phyloP scores from a whole-genome alignment of 2,797 vertebrate species.

The Cichlasoma orientale region DNA sequence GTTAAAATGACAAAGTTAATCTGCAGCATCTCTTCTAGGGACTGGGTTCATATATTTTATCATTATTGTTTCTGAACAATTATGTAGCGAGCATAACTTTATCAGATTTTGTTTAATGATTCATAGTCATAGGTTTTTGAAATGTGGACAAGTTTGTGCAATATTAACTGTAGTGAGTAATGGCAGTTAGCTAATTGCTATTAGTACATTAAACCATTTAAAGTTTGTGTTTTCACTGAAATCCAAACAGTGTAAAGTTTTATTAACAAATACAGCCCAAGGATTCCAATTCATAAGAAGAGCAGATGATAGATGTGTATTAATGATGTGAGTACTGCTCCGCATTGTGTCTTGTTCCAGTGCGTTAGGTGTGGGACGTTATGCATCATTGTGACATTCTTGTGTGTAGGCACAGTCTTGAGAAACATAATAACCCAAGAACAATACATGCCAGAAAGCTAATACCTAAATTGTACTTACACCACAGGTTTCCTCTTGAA shows the following conservation, averaged over 20 bases:
- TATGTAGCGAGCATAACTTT: neutral
- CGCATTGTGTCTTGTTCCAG: constrained; percentile 10
- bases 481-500: constrained; percentile 31
- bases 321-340: constrained; percentile 1
- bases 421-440: constrained; percentile 41
- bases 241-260: neutral
- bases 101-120: neutral
- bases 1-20: neutral
- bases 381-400: constrained; percentile 24
- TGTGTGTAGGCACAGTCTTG: constrained; percentile 33
- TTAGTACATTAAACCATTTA: neutral
- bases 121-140: neutral
- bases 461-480: constrained; percentile 15
- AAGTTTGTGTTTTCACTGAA: neutral
- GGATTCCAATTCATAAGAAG: constrained; percentile 9
- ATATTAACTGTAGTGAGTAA: neutral
- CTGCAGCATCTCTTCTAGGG: neutral
- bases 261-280: neutral
- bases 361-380: constrained; percentile 2
- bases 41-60: neutral
- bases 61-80: neutral
- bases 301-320: constrained; percentile 7
- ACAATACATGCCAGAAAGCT: constrained; percentile 45
- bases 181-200: neutral
- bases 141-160: neutral